phyloP scores from a whole-genome alignment of 2,113 vertebrate genomes.

The Chascanopsetta lugubris region DNA sequence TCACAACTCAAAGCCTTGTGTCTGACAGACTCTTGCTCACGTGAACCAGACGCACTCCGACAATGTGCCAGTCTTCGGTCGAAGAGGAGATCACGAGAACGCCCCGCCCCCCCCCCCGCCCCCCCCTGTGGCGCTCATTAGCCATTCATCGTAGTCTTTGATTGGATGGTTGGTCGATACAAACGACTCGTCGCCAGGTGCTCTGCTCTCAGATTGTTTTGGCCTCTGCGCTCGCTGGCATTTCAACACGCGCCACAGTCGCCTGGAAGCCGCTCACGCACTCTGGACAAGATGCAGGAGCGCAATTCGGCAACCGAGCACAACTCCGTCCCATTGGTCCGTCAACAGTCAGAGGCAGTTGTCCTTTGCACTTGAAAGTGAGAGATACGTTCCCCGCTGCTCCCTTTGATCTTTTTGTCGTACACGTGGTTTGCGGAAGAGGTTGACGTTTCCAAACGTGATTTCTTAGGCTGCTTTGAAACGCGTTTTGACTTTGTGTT shows the following conservation, averaged over 20 bases:
- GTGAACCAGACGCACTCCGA: constrained; percentile 31
- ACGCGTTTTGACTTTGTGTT: no score
- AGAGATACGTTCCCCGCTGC: no score
- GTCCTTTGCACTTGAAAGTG: background rate
- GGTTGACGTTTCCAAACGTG: no score
- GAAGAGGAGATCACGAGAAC: background rate
- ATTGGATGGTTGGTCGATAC: constrained; percentile 16
- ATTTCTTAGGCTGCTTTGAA: no score
- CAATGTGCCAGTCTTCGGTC: constrained; percentile 19
- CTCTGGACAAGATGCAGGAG: background rate
- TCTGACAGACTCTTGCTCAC: background rate
- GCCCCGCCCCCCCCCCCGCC: no score
- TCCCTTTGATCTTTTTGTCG: no score
- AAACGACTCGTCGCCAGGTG: constrained; percentile 38
- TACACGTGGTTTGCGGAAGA: no score
- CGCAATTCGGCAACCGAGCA: constrained; percentile 1
- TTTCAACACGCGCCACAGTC: constrained; percentile 2
- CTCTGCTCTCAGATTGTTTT: constrained; percentile 16
- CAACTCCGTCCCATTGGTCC: background rate
- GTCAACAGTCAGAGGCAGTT: background rate
- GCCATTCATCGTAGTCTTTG: constrained; percentile 4
- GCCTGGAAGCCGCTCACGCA: constrained; percentile 16
- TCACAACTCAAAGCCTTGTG: background rate
- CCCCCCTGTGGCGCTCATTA: constrained; percentile 8
- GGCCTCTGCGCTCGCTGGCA: background rate